A percentile compares a stretch with the other conserved stretches of the same genome.
phyloP scores from a whole-genome alignment of 2,113 vertebrate species.

The Sarotherodon lohbergeri region DNA sequence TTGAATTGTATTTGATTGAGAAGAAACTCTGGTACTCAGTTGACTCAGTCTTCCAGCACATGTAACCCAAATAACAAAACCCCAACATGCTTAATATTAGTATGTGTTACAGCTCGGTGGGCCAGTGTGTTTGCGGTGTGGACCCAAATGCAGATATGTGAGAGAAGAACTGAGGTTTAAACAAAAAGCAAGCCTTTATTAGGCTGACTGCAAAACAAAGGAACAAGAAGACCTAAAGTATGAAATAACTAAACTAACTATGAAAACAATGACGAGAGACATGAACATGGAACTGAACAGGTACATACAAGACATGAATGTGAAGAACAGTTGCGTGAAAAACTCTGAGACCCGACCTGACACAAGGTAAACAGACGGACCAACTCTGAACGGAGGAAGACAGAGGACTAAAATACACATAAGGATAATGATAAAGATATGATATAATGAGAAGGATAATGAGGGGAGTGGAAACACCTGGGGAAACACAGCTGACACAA shows the following conservation, averaged over 20 bases:
- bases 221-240: background rate
- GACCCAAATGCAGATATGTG: background rate
- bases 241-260: background rate
- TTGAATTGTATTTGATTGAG: background rate
- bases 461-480: background rate
- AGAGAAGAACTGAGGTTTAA: background rate
- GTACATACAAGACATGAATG: too few relatives aligned
- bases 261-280: background rate
- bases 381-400: background rate
- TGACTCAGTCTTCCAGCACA: background rate
- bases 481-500: background rate
- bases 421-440: background rate
- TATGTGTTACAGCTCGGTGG: background rate
- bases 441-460: background rate
- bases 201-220: background rate
- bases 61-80: background rate
- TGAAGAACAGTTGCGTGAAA: background rate
- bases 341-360: background rate
- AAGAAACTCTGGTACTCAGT: background rate
- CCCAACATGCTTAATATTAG: background rate
- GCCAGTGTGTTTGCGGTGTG: background rate
- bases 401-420: background rate
- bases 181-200: background rate
- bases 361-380: background rate
- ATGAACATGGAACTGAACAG: background rate